Conservation (phyloP, 2,797 vertebrate genomes). For the Pipistrellus pipistrellus region DNA sequence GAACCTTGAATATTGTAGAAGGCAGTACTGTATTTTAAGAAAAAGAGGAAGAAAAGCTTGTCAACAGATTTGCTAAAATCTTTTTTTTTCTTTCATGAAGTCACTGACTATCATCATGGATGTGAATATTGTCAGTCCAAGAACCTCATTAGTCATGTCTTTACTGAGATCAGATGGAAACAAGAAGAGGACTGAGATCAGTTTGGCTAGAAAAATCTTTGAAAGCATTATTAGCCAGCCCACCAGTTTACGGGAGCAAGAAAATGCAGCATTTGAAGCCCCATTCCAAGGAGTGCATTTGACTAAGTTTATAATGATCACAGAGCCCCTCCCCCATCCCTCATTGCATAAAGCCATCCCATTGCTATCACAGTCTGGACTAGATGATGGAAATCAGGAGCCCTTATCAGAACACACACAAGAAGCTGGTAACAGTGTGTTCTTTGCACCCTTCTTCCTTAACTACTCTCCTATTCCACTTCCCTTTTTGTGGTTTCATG, state of each 20-base stretch:
- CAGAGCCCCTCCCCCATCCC: background rate
- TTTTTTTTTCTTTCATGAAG: background rate
- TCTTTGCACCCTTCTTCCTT: background rate
- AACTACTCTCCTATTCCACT: background rate
- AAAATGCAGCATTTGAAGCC: background rate
- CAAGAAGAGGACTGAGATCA: background rate
- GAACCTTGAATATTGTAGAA: background rate
- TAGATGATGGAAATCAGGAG: background rate
- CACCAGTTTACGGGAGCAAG: background rate
- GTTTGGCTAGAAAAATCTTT: background rate
- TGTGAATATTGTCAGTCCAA: background rate
- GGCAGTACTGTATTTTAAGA: background rate
- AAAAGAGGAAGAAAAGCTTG: background rate
- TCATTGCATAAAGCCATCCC: too few species aligned
- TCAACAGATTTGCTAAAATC: background rate
- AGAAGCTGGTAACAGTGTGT: background rate
- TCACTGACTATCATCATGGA: background rate
- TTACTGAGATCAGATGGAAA: background rate
- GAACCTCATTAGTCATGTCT: background rate
- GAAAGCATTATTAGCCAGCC: background rate
- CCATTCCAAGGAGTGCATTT: background rate
- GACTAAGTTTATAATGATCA: background rate
- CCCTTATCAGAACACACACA: background rate
- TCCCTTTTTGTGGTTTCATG: background rate
- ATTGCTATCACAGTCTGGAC: too few species aligned